Evolutionary conservation across 2,797 vertebrate species (phyloP), one percentile per base, ranked within the genome.

Genomic region (Gobionotothen gibberifrons): DNA sequence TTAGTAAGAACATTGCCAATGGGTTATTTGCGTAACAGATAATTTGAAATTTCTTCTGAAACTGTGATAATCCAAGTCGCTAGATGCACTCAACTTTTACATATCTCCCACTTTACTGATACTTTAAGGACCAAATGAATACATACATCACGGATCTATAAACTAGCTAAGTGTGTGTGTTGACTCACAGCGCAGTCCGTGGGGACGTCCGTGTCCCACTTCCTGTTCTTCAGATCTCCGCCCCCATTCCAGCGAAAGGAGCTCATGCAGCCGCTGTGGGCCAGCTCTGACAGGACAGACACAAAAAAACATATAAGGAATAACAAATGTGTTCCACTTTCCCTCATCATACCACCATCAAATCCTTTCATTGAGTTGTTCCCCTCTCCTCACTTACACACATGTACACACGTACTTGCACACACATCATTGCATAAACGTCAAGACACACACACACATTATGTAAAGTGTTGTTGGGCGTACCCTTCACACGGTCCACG

Each of bases 261-360:
- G 82, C 98, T 99, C 98, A 99, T 99, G 84, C 98, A 99, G 8
- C 98, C 98, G 0, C 98, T 98, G 74, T 99, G 97, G 15, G 98
- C 97, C 43, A 99, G 92, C 72, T 99, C 98, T 99, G 85, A 76
- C 3, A 11, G 3, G 10, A 62, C 15, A 51, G 2, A 71, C 4
- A 67, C 21, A 71, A 2, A 48, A 48, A 72, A 15, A 8, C 17
- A 15, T 14, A 64, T 3, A n/a, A 48, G 76, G 0, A 16, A 43
- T 42, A 11, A 19, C 5, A 54, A 26, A 39, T 21, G 10, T 21
- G 3, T 19, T 39, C n/a, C 22, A 7, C 5, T 10, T 0, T 17
- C 5, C 21, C 5, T 3, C 9, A 32, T 6, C 9, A 32, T 2
- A 3, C 15, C 8, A 10, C n/a, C 32, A 40, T 19, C 4, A 46